These are phyloP conservation scores for Marcusenius ussheri DNA, from an alignment of 2,113 vertebrate genomes.

Conservation along the genomic window DNA sequence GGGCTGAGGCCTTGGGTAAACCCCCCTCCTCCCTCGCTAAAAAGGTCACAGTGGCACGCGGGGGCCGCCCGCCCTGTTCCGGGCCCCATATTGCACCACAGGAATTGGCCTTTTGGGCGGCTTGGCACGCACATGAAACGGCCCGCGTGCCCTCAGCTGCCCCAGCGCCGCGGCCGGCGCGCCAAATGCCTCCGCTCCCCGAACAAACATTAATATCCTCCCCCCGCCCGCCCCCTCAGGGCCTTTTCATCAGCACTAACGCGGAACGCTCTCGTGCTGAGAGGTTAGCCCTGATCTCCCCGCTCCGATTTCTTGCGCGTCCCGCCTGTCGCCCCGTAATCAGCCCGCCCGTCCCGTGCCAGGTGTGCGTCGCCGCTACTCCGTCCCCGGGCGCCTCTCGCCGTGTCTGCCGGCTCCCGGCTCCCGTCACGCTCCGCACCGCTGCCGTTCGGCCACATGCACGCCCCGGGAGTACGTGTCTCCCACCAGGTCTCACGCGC, in stretches of 20 bases:
- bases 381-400: neutral
- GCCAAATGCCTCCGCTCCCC: neutral
- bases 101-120: neutral
- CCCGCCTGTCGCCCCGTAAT: neutral
- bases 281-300: neutral
- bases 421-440: neutral
- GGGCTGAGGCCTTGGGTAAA: neutral
- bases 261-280: neutral
- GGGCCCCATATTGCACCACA: neutral
- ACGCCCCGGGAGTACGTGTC: neutral
- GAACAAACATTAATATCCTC: neutral
- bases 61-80: neutral
- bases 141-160: neutral
- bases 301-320: neutral
- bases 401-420: neutral
- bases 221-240: neutral
- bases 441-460: too few relatives aligned
- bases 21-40: neutral
- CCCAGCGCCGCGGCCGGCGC: neutral
- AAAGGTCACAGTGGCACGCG: constrained; percentile 14
- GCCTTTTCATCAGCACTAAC: neutral
- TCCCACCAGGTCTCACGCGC: neutral
- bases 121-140: neutral
- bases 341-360: neutral
- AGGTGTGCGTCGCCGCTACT: neutral